Evolutionary conservation across 2,797 vertebrate genomes (phyloP).

Genomic region (Parotocinclus haroldoi): DNA sequence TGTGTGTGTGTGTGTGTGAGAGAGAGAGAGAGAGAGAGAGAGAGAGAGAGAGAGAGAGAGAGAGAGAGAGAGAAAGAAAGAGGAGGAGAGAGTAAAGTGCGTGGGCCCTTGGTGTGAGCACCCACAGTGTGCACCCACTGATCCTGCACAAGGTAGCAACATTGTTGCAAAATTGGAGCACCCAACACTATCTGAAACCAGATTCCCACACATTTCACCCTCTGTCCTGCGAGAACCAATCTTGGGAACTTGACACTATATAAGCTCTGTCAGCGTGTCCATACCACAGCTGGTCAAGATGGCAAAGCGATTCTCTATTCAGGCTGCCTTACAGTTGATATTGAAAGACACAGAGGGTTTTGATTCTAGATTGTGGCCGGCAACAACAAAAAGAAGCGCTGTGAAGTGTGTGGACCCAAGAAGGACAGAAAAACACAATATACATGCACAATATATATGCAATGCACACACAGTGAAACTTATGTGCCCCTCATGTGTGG

Average conservation of each 20-base stretch:
- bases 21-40: no score
- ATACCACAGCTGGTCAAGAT: background rate
- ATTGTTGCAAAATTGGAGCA: background rate
- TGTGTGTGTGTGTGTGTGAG: no score
- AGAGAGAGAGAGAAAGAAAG: background rate
- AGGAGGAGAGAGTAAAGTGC: no score
- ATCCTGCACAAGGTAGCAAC: background rate
- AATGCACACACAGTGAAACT: background rate
- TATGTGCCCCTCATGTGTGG: background rate
- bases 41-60: no score
- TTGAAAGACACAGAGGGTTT: conserved; percentile 1
- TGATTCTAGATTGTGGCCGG: background rate
- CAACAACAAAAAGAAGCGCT: background rate
- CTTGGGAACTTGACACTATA: background rate
- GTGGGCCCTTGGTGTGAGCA: conserved; percentile 4
- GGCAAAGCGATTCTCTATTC: conserved; percentile 11
- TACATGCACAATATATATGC: conserved; percentile 7
- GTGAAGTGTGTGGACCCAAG: conserved; percentile 6
- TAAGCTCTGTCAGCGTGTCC: background rate
- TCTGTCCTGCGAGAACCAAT: background rate
- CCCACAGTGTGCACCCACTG: background rate
- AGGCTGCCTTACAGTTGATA: conserved; percentile 9
- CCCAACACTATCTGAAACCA: background rate
- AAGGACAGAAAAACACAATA: conserved; percentile 11
- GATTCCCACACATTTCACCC: background rate